phyloP scores from a whole-genome alignment of 2,113 vertebrate species.

The Trematomus loennbergii region DNA sequence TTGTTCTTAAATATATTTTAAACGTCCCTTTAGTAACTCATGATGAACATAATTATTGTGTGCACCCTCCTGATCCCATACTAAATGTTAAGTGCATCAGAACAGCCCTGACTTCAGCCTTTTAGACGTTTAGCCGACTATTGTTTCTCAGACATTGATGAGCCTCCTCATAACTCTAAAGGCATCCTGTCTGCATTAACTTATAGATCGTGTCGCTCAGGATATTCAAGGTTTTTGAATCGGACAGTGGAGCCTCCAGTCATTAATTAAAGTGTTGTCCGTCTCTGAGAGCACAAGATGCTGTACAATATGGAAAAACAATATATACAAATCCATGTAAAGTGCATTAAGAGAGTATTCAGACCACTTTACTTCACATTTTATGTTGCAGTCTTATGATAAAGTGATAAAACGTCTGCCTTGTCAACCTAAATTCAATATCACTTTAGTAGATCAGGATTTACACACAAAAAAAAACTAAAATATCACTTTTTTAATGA shows the following conservation, averaged over 20 bases:
- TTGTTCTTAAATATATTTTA: neutral
- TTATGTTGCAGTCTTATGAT: neutral
- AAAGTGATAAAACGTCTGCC: neutral
- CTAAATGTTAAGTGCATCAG: too few relatives aligned
- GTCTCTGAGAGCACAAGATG: constrained; percentile 10
- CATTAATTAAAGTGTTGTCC: constrained; percentile 8
- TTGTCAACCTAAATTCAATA: neutral
- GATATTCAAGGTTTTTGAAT: constrained; percentile 19
- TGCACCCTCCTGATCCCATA: too few relatives aligned
- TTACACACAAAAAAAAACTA: neutral
- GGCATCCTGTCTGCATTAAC: constrained; percentile 49
- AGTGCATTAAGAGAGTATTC: neutral
- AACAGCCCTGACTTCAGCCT: too few relatives aligned
- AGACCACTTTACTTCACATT: neutral
- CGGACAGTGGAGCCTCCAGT: constrained; percentile 3
- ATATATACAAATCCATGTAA: too few relatives aligned
- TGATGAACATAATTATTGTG: too few relatives aligned
- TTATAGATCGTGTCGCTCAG: constrained; percentile 18
- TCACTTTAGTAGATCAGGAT: neutral
- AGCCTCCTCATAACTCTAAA: constrained; percentile 18
- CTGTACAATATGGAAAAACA: too few relatives aligned
- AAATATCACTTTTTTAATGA: too few relatives aligned
- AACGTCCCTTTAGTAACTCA: neutral
- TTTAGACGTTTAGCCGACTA: too few relatives aligned
- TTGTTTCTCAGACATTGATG: neutral